These are phyloP conservation scores for Drosophila littoralis DNA, from an alignment of 1,140 invertebrate genomes.

Conservation along the genomic window DNA sequence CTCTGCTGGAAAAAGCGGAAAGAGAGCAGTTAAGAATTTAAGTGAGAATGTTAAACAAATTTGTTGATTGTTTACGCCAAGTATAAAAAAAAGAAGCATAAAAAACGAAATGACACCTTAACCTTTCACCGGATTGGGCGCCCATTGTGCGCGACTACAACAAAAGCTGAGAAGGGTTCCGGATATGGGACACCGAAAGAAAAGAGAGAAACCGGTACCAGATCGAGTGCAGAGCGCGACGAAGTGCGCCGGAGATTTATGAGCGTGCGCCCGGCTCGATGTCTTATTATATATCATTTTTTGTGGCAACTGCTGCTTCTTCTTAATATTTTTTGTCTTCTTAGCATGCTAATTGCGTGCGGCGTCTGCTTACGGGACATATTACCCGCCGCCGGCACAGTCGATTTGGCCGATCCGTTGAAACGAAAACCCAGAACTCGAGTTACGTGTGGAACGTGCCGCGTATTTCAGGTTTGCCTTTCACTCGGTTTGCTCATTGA, in stretches of 20 bases:
- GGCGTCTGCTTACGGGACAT: slow-evolving; percentile 64
- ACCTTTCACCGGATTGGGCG: slow-evolving; percentile 65
- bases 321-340: slow-evolving; percentile 44
- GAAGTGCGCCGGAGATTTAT: slow-evolving; percentile 63
- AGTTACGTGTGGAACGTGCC: slow-evolving; percentile 73
- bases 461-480: slow-evolving; percentile 73
- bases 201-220: slow-evolving; percentile 15
- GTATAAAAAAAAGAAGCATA: slow-evolving; percentile 26
- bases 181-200: slow-evolving; percentile 57
- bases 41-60: slow-evolving; percentile 72
- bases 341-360: slow-evolving; percentile 69
- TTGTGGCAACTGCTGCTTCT: slow-evolving; percentile 13
- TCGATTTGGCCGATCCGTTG: slow-evolving; percentile 3
- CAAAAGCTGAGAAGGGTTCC: slow-evolving; percentile 57
- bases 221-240: slow-evolving; percentile 15
- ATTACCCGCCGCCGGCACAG: slow-evolving; percentile 30
- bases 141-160: slow-evolving; percentile 31
- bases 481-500: slow-evolving; percentile 62
- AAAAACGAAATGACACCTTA: slow-evolving; percentile 70
- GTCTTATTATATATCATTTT: slow-evolving; percentile 59
- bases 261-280: slow-evolving; percentile 57
- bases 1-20: slow-evolving; percentile 34
- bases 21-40: slow-evolving; percentile 28
- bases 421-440: slow-evolving; percentile 30
- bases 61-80: slow-evolving; percentile 74